Evolutionary conservation across 2,113 vertebrate species (phyloP).

Genomic region (Sisor rabdophorus): DNA sequence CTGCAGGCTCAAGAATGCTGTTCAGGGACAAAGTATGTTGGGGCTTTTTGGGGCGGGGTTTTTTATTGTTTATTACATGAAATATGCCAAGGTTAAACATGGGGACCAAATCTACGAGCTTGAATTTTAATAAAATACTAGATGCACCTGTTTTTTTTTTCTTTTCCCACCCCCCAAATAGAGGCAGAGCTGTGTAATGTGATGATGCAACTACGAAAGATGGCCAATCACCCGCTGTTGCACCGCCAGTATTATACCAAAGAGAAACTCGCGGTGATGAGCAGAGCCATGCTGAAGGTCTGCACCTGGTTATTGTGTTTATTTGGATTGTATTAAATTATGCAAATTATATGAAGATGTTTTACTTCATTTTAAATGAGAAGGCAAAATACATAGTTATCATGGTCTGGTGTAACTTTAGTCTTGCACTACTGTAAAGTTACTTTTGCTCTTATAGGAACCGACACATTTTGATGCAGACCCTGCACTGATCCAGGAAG

Average conservation of each 20-base stretch:
- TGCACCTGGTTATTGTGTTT: background rate
- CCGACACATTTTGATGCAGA: constrained; percentile 87
- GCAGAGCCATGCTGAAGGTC: constrained; percentile 91
- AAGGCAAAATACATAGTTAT: too few relatives aligned
- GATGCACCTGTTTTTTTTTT: background rate
- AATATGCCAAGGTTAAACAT: too few relatives aligned
- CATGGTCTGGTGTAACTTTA: background rate
- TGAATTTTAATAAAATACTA: too few relatives aligned
- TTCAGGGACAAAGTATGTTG: constrained; percentile 67
- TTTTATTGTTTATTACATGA: background rate
- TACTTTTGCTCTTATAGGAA: constrained; percentile 71
- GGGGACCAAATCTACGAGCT: too few relatives aligned
- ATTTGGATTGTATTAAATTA: background rate
- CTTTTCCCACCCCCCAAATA: constrained; percentile 55
- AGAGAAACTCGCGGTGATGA: constrained; percentile 87
- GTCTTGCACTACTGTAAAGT: too few relatives aligned
- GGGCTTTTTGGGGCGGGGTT: too few relatives aligned
- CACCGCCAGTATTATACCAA: constrained; percentile 89
- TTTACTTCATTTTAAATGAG: too few relatives aligned
- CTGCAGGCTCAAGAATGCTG: constrained; percentile 75
- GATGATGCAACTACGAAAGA: constrained; percentile 97
- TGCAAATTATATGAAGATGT: too few relatives aligned
- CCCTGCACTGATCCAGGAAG: constrained; percentile 87
- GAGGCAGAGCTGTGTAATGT: constrained; percentile 85
- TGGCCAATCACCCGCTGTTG: constrained; percentile 95